Evolutionary conservation across 2,888 invertebrate genomes (phyloP).

Genomic region (Hemistola chrysoprasaria): DNA sequence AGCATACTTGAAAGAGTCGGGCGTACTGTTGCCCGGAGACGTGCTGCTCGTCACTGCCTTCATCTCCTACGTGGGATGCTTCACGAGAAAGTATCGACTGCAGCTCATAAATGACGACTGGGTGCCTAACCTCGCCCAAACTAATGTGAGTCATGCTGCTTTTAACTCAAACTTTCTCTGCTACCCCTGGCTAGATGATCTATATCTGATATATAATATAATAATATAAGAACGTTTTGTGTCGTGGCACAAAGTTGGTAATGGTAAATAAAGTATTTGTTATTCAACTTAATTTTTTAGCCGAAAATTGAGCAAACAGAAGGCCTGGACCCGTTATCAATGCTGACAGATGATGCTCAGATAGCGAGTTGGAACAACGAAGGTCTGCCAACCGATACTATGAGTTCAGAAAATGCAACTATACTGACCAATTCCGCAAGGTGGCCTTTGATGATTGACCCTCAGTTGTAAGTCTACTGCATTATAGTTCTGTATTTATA

Average conservation of each 20-base stretch:
- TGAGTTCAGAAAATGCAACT: constrained; percentile 97
- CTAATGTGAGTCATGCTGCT: constrained; percentile 49
- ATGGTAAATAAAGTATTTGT: too few species aligned
- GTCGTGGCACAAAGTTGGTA: too few species aligned
- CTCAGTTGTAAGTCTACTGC: constrained; percentile 88
- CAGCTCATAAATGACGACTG: constrained; percentile 90
- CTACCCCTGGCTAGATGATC: too few species aligned
- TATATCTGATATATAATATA: too few species aligned
- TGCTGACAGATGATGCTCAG: constrained; percentile 95
- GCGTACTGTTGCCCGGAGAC: constrained; percentile 93
- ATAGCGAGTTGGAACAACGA: constrained; percentile 98
- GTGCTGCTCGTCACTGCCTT: constrained; percentile 94
- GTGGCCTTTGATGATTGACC: constrained; percentile 98
- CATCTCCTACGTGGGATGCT: constrained; percentile 97
- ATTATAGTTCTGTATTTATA: too few species aligned
- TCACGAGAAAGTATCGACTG: constrained; percentile 90
- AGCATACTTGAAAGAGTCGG: constrained; percentile 85
- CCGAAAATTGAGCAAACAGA: constrained; percentile 90
- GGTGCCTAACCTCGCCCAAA: constrained; percentile 88
- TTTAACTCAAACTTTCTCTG: too few species aligned
- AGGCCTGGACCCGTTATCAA: constrained; percentile 90
- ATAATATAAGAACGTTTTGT: too few species aligned
- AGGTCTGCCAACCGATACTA: constrained; percentile 94
- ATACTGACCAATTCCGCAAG: constrained; percentile 94
- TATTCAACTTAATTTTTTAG: constrained; percentile 47